phyloP scores from a whole-genome alignment of 2,113 vertebrate genomes.

The Sebastes fasciatus region DNA sequence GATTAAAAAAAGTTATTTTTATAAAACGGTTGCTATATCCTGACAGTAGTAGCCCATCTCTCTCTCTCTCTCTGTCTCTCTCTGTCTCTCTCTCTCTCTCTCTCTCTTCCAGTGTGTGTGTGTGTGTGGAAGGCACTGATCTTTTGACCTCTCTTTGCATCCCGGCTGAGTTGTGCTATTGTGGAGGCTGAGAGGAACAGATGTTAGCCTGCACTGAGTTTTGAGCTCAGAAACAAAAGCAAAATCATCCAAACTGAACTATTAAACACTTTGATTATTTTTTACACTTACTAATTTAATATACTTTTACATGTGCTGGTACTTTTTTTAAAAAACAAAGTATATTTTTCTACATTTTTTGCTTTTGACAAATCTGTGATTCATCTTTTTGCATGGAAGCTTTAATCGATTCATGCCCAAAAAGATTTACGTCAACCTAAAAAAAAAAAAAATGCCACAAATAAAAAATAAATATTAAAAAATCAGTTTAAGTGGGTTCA shows the following conservation, averaged over 20 bases:
- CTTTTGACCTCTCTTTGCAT: conserved; percentile 84
- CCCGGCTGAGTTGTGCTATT: conserved; percentile 79
- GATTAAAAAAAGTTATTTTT: no score
- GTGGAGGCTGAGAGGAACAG: conserved; percentile 81
- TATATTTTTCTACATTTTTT: background rate
- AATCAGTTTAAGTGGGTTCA: conserved; percentile 56
- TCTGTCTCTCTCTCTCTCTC: conserved; percentile 15
- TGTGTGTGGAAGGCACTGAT: conserved; percentile 75
- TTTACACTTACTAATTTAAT: background rate
- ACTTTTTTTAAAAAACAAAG: background rate
- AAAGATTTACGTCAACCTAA: conserved; percentile 34
- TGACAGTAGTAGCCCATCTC: no score
- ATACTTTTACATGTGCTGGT: background rate
- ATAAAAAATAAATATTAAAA: conserved; percentile 50
- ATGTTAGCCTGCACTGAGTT: conserved; percentile 74
- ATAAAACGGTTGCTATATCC: no score
- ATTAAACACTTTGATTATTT: background rate
- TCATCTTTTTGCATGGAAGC: background rate
- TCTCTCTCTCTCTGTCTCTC: conserved; percentile 15
- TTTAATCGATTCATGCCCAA: conserved; percentile 17
- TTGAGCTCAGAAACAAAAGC: conserved; percentile 63
- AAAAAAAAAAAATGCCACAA: conserved; percentile 25
- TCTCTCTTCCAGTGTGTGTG: conserved; percentile 20
- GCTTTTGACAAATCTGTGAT: background rate
- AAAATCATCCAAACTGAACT: conserved; percentile 39